Percentiles rank a stretch among this genome's conserved stretches.
Conservation (phyloP, 2,888 invertebrate genomes). For the Hofmannophila pseudospretella region DNA sequence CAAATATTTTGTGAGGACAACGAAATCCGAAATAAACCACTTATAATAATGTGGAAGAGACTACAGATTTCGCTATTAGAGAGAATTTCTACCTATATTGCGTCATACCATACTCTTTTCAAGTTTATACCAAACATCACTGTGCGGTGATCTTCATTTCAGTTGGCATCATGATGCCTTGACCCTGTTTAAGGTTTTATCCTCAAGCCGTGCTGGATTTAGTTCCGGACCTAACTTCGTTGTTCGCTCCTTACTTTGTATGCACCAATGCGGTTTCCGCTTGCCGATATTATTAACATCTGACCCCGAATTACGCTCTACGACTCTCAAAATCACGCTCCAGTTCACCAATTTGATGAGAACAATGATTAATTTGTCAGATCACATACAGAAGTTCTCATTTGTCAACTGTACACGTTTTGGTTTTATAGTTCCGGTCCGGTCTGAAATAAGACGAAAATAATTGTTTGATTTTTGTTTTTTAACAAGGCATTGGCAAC, state of each 20-base stretch:
- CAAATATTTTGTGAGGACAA: no score
- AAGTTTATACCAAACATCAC: neutral
- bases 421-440: slow-evolving; percentile 1
- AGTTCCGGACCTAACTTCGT: slow-evolving; percentile 47
- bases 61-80: no score
- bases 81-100: no score
- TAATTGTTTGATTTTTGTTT: no score
- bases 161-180: slow-evolving; percentile 23
- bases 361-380: slow-evolving; percentile 7
- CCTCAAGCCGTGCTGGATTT: slow-evolving; percentile 35
- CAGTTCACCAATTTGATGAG: neutral
- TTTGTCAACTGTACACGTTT: slow-evolving; percentile 5
- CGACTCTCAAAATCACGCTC: slow-evolving; percentile 6
- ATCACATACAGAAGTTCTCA: slow-evolving; percentile 9
- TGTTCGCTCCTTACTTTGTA: slow-evolving; percentile 49
- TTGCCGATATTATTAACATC: slow-evolving; percentile 70
- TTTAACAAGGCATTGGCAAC: no score
- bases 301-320: slow-evolving; percentile 56
- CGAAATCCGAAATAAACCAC: no score
- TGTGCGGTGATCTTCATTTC: neutral
- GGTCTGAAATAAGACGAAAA: no score
- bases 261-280: slow-evolving; percentile 67
- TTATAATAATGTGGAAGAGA: no score
- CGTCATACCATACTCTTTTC: no score
- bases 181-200: slow-evolving; percentile 46